Base-by-base conservation (phyloP, 2,113 vertebrate species). In the Chamaetylas fuelleborni region DNA sequence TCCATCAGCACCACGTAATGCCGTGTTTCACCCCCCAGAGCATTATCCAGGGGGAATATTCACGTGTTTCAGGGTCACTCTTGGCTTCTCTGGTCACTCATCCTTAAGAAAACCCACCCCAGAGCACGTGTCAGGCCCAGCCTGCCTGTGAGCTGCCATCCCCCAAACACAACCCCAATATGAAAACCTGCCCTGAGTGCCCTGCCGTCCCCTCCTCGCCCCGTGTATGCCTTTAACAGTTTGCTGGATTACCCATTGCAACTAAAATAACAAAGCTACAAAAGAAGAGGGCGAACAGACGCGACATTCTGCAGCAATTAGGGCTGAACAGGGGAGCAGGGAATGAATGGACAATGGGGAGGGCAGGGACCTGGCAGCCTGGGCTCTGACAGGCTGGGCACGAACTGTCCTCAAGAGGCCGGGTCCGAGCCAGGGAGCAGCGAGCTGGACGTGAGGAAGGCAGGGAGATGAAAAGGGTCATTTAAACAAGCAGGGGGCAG, bases 191-290 rank as follows among this genome's bases (percentile, higher is more conserved):
- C 54, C 62, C 50, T 25, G 7, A 80, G 60, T 0, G 0, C 61
- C 62, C 67, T 62, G 60, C 69, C 62, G 47, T 78, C 69, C 33
- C 60, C 80, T 82, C 45, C 66, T 85, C 0, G 3, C 73, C 78
- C 45, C 13, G 0, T 57, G 81, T 93, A 86, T 76, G 94, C 91
- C 92, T 97, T 92, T 92, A 96, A 92, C 90, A 96, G 88, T 78
- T 85, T 91, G 86, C 86, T 81, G 67, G 79, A 40, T 91, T 78
- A 90, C 81, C 61, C 92, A 18, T 56, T 57, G 88, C 93, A 94
- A 61, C 95, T 96, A 96, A 96, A 97, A 94, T 83, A 96, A 97
- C 89, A 97, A 96, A 96, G 93, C 91, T 74, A 83, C 89, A 89
- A 94, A 96, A 93, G 91, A 87, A 64, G 65, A 88, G 74, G 81